A percentile compares a stretch with the other conserved stretches of the same genome.
These are phyloP conservation scores for Colletes latitarsis DNA, from an alignment of 1,140 invertebrate genomes.

Conservation along the genomic window DNA sequence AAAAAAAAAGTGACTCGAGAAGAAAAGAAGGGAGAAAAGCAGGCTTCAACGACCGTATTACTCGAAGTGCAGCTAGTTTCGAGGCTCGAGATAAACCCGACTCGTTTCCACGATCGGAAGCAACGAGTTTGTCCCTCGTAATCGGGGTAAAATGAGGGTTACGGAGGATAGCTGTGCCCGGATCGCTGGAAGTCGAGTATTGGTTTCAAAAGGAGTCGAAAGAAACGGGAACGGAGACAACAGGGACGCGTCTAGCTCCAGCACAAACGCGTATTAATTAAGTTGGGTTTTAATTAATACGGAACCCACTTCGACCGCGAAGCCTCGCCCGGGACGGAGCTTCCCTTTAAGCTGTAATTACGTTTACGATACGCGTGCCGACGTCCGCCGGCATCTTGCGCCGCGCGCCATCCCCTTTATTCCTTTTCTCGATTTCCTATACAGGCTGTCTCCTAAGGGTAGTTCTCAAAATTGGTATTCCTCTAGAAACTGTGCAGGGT, in stretches of 20 bases:
- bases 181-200: background rate
- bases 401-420: conserved; percentile 7
- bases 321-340: conserved; percentile 52
- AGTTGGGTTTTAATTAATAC: conserved; percentile 63
- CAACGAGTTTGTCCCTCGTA: background rate
- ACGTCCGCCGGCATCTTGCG: conserved; percentile 46
- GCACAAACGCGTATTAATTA: conserved; percentile 58
- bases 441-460: no score
- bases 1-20: background rate
- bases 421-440: conserved; percentile 7
- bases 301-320: conserved; percentile 56
- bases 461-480: no score
- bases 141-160: background rate
- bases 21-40: background rate
- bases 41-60: background rate
- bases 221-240: background rate
- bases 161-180: background rate
- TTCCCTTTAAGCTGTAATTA: conserved; percentile 71
- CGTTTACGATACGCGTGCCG: conserved; percentile 63
- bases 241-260: background rate
- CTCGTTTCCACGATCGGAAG: conserved; percentile 11
- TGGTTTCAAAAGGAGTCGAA: background rate
- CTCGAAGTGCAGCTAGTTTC: background rate
- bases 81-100: background rate
- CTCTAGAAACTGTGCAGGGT: no score